phyloP scores from a whole-genome alignment of 2,113 vertebrate genomes.

The Gavialis gangeticus region DNA sequence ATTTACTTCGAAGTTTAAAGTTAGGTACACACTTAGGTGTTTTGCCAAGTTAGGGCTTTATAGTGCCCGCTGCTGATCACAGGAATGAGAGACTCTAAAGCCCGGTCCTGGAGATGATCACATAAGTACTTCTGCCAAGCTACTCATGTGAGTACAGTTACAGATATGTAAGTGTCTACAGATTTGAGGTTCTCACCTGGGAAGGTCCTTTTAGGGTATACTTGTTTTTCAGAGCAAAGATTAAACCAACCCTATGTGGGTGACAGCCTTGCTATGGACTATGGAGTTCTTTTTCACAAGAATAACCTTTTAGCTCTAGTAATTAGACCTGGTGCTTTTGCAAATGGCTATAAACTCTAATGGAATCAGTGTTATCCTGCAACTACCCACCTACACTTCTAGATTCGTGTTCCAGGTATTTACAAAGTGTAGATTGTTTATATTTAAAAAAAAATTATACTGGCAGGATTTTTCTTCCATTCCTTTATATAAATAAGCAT shows the following conservation, averaged over 20 bases:
- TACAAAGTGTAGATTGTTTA: neutral
- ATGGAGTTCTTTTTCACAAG: neutral
- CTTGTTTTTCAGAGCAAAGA: neutral
- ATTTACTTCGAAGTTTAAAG: fast-evolving
- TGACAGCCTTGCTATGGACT: neutral
- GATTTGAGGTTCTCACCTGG: too few species aligned
- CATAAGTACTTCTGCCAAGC: neutral
- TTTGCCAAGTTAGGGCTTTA: neutral
- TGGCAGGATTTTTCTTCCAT: neutral
- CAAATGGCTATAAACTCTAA: neutral
- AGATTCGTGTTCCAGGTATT: neutral
- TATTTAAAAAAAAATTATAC: neutral
- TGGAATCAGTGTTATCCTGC: neutral
- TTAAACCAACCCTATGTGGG: neutral
- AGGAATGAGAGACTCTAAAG: neutral
- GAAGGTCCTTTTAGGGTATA: neutral
- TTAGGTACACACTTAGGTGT: fast-evolving
- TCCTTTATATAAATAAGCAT: neutral
- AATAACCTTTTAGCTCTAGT: neutral
- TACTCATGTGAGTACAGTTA: neutral
- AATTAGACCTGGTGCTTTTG: neutral
- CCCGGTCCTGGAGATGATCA: neutral
- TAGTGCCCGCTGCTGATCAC: neutral
- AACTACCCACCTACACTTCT: neutral
- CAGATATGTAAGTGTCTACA: too few species aligned